Base-by-base conservation (phyloP, 2,113 vertebrate species). In the Dolichotis patagonum region DNA sequence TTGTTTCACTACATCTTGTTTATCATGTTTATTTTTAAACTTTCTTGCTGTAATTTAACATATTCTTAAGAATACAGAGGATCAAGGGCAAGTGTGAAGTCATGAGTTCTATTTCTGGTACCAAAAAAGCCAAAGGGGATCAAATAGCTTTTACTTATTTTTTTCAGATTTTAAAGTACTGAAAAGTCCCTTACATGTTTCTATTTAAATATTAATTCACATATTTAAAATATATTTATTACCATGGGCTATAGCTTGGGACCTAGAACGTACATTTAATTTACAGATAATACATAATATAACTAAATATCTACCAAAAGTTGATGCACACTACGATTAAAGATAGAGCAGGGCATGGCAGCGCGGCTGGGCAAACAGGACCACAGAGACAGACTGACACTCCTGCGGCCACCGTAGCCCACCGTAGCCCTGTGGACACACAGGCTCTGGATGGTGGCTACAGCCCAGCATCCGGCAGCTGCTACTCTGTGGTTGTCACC, bases 121-220 rank as follows among this genome's bases (percentile, higher is more conserved):
- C 49, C 49, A 52, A 11, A 52, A 52, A 52, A 52, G 9, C 5
- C 9, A 49, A 52, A 52, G 11, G 10, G 10, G 49, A 52, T 52
- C 49, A 52, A 52, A 7, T n/a, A 84, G 75, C n/a, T 71, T 90
- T 85, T 56, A 43, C 84, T 71, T 35, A 63, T 1, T 17, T 69
- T 69, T 91, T 93, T 82, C n/a, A 75, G 71, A 75, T 41, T 26
- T 43, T 80, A 67, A 78, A 71, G 38, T 54, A 78, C 73, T 58
- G 60, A 84, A 46, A 94, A 83, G 32, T 4, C 17, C 7, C 8
- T 63, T 80, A 90, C 17, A 67, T 41, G 62, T 62, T 85, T 63
- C 22, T 85, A 92, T 80, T 80, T 84, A 94, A 93, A 81, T 54
- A 60, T 58, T 73, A 91, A 90, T 75, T 73, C 38, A 65, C 28